These are phyloP conservation scores for Tricholaema leucomelas DNA, from an alignment of 2,113 vertebrate genomes.

Conservation along the genomic window DNA sequence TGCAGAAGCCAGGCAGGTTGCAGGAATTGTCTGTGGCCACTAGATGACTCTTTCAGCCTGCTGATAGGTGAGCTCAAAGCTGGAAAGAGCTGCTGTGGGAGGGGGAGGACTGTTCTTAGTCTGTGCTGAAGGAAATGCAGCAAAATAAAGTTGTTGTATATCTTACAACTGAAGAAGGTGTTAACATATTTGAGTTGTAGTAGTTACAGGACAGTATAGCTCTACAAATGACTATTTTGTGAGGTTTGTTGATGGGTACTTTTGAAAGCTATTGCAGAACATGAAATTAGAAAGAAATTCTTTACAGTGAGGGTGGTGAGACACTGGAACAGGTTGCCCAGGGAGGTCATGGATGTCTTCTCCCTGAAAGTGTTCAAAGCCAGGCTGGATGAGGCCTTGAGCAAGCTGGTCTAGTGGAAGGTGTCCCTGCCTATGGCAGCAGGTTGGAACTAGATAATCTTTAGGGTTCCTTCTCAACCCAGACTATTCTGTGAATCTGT, in stretches of 20 bases:
- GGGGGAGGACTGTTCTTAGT: not conserved
- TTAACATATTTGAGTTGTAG: not conserved
- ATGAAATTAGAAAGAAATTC: too few relatives aligned
- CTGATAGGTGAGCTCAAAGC: not conserved
- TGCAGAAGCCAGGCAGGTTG: not conserved
- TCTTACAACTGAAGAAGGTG: not conserved
- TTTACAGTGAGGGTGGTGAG: too few relatives aligned
- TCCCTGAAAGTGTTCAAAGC: too few relatives aligned
- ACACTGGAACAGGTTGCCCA: too few relatives aligned
- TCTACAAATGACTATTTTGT: not conserved
- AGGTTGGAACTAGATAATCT: too few relatives aligned
- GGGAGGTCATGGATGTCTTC: too few relatives aligned
- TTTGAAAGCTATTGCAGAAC: not conserved
- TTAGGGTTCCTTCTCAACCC: too few relatives aligned
- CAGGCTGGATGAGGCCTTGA: too few relatives aligned
- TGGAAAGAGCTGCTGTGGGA: not conserved
- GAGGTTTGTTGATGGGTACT: not conserved
- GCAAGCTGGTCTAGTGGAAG: too few relatives aligned
- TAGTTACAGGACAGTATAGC: not conserved
- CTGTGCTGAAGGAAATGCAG: rapidly evolving
- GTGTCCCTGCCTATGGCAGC: too few relatives aligned
- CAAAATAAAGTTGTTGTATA: rapidly evolving
- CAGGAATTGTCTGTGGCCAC: conserved; percentile 35
- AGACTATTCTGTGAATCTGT: too few relatives aligned
- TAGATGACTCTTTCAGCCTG: conserved; percentile 61